Evolutionary conservation across 2,888 invertebrate species (phyloP).

Genomic region (Tetragonula carbonaria): DNA sequence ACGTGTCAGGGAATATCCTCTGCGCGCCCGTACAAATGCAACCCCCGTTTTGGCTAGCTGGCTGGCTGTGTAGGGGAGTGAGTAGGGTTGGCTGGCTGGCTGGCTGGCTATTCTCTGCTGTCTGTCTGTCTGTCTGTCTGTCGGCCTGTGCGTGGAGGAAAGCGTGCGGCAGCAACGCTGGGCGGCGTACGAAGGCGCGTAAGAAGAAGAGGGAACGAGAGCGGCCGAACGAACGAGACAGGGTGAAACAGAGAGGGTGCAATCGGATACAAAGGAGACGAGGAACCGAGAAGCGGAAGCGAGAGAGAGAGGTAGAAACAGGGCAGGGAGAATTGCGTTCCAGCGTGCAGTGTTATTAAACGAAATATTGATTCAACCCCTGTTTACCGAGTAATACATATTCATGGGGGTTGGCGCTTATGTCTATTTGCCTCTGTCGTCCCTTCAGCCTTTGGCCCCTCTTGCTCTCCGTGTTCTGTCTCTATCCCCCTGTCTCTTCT

Average conservation of each 20-base stretch:
- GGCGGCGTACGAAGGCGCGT: background rate
- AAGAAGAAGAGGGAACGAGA: constrained; percentile 23
- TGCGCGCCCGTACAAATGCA: constrained; percentile 32
- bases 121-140: background rate
- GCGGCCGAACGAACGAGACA: background rate
- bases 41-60: constrained; percentile 7
- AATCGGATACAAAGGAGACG: constrained; percentile 13
- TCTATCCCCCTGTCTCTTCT: background rate
- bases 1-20: constrained; percentile 46
- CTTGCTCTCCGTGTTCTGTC: background rate
- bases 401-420: constrained; percentile 81
- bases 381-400: constrained; percentile 84
- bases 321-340: constrained; percentile 68
- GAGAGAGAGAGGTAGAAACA: constrained; percentile 35
- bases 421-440: constrained; percentile 78
- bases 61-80: background rate
- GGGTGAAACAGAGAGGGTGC: constrained; percentile 44
- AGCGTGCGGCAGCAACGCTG: background rate
- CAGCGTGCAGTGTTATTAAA: constrained; percentile 81
- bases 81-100: background rate
- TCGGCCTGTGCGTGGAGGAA: constrained; percentile 4
- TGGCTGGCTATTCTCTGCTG: background rate
- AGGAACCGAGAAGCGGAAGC: constrained; percentile 1
- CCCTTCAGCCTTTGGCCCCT: constrained; percentile 53
- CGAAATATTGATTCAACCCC: constrained; percentile 84